Evolutionary conservation across 2,888 invertebrate species (phyloP).

Genomic region (Phalera bucephala): DNA sequence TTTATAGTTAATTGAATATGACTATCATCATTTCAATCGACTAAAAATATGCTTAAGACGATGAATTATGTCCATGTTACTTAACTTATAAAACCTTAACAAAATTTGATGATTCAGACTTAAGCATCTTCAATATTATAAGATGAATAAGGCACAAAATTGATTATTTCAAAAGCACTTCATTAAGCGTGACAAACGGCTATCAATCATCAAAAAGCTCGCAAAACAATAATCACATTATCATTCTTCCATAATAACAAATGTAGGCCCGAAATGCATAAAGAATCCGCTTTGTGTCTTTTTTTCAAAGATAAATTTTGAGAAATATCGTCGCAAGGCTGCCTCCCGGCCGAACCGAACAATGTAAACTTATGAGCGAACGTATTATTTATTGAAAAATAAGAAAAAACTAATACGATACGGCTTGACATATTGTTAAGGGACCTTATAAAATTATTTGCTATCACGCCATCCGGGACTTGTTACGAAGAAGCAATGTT

Average conservation of each 20-base stretch:
- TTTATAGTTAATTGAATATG: conserved; percentile 36
- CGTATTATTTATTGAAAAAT: conserved; percentile 78
- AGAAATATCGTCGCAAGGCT: conserved; percentile 70
- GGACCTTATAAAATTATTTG: conserved; percentile 80
- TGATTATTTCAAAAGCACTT: conserved; percentile 63
- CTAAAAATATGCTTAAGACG: no score
- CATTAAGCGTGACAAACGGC: conserved; percentile 75
- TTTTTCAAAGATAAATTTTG: conserved; percentile 64
- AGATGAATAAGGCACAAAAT: conserved; percentile 51
- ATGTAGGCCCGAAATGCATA: conserved; percentile 75
- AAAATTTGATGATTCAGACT: not conserved
- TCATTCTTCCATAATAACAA: conserved; percentile 80
- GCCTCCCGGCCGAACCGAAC: conserved; percentile 69
- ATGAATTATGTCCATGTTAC: not conserved
- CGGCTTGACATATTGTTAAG: conserved; percentile 79
- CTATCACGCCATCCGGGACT: conserved; percentile 75
- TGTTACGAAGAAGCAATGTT: conserved; percentile 66
- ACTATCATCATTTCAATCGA: not conserved
- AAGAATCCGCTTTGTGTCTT: conserved; percentile 70
- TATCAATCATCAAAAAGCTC: conserved; percentile 73
- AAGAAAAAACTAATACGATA: conserved; percentile 60
- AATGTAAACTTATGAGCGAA: conserved; percentile 78
- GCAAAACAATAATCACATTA: conserved; percentile 83
- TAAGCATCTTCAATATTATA: conserved; percentile 12
- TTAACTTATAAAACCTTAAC: not conserved